Base-by-base conservation (phyloP, 1,140 invertebrate species). In the Agrilus planipennis region DNA sequence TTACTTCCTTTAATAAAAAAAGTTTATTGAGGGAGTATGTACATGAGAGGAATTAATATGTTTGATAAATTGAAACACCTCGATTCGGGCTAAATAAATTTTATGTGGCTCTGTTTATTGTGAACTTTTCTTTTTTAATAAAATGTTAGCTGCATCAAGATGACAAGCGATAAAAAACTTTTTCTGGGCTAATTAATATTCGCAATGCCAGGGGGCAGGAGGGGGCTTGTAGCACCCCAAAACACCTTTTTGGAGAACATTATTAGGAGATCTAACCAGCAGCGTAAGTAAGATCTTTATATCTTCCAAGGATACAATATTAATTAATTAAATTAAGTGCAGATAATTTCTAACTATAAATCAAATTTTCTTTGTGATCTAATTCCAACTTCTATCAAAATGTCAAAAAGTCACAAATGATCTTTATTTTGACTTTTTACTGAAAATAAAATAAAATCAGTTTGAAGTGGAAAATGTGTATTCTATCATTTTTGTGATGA, bases 231-330 rank as follows among this genome's bases (percentile, higher is more conserved):
- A 60, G 94, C 95, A 74, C 95, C 95, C 57, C 94, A 99, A 74
- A 99, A 99, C 70, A 99, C 95, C 53, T 99, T 99, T 71, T 73
- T 99, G 55, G 95, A 99, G 71, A 98, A 96, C 71, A 96, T 99
- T 70, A 96, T 98, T 54, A 73, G 93, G 53, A 77, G 93, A 64
- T 97, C 90, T 55, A 93, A 89, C 64, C 92, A 89, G 56, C 89
- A 97, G 76, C 90, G 94, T 97, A 76, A 93, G 91, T 89, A 19
- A 21, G 6, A 15, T 4, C 23, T 25, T 25, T 25, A 25, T 7
- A 7, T 25, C 7, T 25, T n/a, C 6, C 6, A 7, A 25, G n/a
- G 6, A 25, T 25, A 25, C n/a, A 7, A 25, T 7, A 25, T 25
- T 7, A 7, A 25, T 25, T 25, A 25, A 25, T 25, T n/a, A n/a